A percentile compares a stretch with the other conserved stretches of the same genome.
Conservation (phyloP, 2,113 vertebrate species). For the Actenoides hombroni region DNA sequence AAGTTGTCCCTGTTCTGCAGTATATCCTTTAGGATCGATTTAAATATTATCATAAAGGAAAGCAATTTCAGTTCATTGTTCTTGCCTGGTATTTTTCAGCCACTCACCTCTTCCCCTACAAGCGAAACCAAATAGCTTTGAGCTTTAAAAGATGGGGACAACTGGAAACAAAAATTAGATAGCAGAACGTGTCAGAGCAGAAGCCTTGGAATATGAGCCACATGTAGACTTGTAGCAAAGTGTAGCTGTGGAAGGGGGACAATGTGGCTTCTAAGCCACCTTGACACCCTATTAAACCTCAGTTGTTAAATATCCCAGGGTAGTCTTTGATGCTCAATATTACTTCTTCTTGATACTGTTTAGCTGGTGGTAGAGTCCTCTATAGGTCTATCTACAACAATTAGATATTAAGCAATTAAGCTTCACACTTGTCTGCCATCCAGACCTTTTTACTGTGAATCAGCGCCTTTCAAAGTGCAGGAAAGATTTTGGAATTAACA, state of each 20-base stretch:
- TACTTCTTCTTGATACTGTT: not conserved
- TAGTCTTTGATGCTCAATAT: not conserved
- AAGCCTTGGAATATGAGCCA: not conserved
- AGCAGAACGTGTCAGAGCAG: not conserved
- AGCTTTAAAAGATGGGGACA: not conserved
- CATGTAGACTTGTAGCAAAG: not conserved
- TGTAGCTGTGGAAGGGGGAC: not conserved
- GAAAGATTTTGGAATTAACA: not conserved
- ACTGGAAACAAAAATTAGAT: not conserved
- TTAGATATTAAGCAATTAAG: not conserved
- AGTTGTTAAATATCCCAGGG: not conserved
- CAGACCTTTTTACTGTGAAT: not conserved
- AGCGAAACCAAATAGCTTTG: not conserved
- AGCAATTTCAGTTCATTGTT: not conserved
- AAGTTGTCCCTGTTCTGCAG: not conserved
- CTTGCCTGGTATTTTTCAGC: not conserved
- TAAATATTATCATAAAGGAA: not conserved
- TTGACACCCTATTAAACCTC: not conserved
- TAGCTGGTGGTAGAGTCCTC: not conserved
- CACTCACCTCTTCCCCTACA: not conserved
- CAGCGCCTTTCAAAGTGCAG: not conserved
- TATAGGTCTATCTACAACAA: not conserved
- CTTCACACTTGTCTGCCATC: not conserved
- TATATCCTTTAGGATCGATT: not conserved
- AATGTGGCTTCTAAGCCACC: not conserved